phyloP scores from a whole-genome alignment of 2,888 invertebrate genomes.

The Drosophila nigritarsus region DNA sequence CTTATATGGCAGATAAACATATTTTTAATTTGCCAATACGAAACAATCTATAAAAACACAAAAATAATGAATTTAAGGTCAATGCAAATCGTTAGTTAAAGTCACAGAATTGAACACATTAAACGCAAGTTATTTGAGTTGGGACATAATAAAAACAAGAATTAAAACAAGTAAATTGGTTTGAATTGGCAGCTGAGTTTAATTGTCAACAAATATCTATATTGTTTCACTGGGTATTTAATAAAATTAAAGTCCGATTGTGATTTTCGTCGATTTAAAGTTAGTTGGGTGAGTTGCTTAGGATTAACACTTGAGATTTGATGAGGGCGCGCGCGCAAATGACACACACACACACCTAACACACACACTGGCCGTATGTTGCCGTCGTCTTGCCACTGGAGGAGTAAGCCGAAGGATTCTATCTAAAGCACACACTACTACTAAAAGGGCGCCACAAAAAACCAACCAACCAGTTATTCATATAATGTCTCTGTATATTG shows the following conservation, averaged over 20 bases:
- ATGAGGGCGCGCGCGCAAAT: constrained; percentile 23
- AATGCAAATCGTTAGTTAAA: neutral
- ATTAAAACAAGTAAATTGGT: neutral
- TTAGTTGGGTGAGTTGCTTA: neutral
- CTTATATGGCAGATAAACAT: neutral
- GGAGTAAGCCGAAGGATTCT: constrained; percentile 60
- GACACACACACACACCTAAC: constrained; percentile 22
- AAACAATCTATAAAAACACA: neutral
- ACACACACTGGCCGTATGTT: constrained; percentile 34
- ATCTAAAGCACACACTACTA: constrained; percentile 43
- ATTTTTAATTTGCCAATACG: neutral
- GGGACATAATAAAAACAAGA: neutral
- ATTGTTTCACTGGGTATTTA: neutral
- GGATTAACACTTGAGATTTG: neutral
- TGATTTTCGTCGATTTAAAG: neutral
- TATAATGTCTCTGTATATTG: constrained; percentile 72
- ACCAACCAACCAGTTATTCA: constrained; percentile 59
- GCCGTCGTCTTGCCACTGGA: constrained; percentile 54
- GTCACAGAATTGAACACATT: neutral
- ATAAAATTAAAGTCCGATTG: neutral
- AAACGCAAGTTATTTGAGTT: neutral
- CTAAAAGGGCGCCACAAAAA: constrained; percentile 58
- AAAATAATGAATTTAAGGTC: neutral
- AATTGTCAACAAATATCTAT: neutral
- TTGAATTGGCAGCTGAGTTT: neutral